Conservation (phyloP, 2,113 vertebrate species). For the Microtus montanus region DNA sequence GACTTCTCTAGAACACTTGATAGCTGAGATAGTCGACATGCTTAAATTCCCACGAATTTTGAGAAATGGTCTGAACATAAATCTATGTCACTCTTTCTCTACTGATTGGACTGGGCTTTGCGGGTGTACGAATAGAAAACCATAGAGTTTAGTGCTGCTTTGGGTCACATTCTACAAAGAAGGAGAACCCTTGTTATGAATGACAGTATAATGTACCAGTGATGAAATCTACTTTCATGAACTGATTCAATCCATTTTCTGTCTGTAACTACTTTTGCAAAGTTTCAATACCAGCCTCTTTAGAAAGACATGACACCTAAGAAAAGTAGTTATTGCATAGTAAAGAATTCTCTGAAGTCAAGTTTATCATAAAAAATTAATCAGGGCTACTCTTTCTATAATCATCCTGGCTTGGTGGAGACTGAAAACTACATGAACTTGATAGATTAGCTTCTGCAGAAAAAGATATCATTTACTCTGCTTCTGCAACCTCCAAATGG, state of each 20-base stretch:
- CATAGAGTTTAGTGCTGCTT: background rate
- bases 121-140: background rate
- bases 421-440: conserved; percentile 2
- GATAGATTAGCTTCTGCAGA: background rate
- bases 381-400: background rate
- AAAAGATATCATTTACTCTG: conserved; percentile 42
- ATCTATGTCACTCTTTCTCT: background rate
- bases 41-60: background rate
- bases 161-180: background rate
- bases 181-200: background rate
- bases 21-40: background rate
- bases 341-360: background rate
- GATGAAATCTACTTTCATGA: background rate
- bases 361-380: background rate
- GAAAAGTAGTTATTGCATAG: background rate
- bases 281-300: background rate
- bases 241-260: background rate
- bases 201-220: background rate
- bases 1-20: background rate
- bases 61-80: rapidly evolving
- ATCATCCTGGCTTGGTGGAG: background rate
- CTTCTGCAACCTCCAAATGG: background rate
- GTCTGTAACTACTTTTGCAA: background rate
- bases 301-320: background rate
- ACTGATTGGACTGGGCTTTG: background rate